These are phyloP conservation scores for Odontamblyopus lacepedii DNA, from an alignment of 2,797 vertebrate species.

Conservation along the genomic window DNA sequence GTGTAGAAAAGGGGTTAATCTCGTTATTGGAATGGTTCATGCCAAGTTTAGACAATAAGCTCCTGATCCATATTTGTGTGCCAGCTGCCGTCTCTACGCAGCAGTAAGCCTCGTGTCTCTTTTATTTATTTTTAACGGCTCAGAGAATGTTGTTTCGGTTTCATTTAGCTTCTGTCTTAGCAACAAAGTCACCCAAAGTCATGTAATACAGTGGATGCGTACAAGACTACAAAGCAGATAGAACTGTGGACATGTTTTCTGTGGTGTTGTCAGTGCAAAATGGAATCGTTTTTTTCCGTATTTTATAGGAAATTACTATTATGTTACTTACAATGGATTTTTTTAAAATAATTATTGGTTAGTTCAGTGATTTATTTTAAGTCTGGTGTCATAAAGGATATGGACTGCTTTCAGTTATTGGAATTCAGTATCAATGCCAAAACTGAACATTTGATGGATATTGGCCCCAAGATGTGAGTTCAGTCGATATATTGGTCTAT, in stretches of 20 bases:
- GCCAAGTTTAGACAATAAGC: conserved; percentile 68
- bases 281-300: background rate
- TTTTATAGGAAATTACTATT: no score
- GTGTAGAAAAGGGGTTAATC: conserved; percentile 67
- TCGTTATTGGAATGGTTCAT: conserved; percentile 56
- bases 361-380: no score
- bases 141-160: conserved; percentile 41
- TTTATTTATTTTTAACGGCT: conserved; percentile 33
- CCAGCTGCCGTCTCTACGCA: conserved; percentile 63
- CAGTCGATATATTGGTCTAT: no score
- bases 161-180: conserved; percentile 38
- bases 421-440: no score
- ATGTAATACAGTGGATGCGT: conserved; percentile 8
- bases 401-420: no score
- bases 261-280: background rate
- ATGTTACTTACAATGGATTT: no score
- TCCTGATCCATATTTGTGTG: conserved; percentile 45
- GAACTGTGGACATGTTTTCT: background rate
- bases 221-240: background rate
- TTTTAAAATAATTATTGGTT: no score
- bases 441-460: no score
- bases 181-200: conserved; percentile 61
- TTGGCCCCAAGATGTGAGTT: no score
- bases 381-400: no score
- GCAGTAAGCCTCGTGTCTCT: conserved; percentile 42